A percentile compares a stretch with the other conserved stretches of the same genome.
Evolutionary conservation across 2,888 invertebrate species (phyloP).

Genomic region (Esperia sulphurella): DNA sequence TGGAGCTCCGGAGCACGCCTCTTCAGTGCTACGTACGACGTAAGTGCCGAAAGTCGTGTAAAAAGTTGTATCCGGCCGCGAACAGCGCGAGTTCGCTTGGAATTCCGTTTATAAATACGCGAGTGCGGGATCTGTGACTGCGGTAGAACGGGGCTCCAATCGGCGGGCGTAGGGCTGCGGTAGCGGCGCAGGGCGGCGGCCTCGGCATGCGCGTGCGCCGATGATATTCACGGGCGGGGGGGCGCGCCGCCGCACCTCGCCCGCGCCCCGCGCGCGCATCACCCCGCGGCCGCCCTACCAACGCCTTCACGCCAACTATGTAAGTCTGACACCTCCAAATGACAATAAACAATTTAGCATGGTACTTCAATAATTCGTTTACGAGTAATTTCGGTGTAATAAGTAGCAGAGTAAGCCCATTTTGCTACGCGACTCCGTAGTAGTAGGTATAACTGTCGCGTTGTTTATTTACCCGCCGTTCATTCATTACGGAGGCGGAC

Average conservation of each 20-base stretch:
- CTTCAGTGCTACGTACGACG: slow-evolving; percentile 72
- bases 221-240: slow-evolving; percentile 79
- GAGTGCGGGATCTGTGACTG: slow-evolving; percentile 17
- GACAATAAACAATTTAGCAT: too few relatives aligned
- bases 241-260: slow-evolving; percentile 71
- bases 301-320: slow-evolving; percentile 49
- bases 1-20: slow-evolving; percentile 45
- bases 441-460: slow-evolving; percentile 11
- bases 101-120: slow-evolving; percentile 76
- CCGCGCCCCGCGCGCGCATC: slow-evolving; percentile 54
- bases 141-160: slow-evolving; percentile 11
- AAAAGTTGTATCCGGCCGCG: slow-evolving; percentile 75
- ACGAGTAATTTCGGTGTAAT: too few relatives aligned
- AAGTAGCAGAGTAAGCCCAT: neutral
- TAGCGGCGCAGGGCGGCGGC: slow-evolving; percentile 23
- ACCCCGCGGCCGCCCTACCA: slow-evolving; percentile 43
- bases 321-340: slow-evolving; percentile 39
- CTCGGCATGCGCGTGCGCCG: slow-evolving; percentile 54
- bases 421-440: neutral
- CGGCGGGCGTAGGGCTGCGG: slow-evolving; percentile 18
- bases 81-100: slow-evolving; percentile 66
- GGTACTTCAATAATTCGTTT: too few relatives aligned
- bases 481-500: slow-evolving; percentile 10
- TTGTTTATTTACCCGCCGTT: slow-evolving; percentile 19
- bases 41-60: slow-evolving; percentile 78